Evolutionary conservation across 2,113 vertebrate genomes (phyloP), one percentile per base, ranked within the genome.

Genomic region (Capricornis sumatraensis): DNA sequence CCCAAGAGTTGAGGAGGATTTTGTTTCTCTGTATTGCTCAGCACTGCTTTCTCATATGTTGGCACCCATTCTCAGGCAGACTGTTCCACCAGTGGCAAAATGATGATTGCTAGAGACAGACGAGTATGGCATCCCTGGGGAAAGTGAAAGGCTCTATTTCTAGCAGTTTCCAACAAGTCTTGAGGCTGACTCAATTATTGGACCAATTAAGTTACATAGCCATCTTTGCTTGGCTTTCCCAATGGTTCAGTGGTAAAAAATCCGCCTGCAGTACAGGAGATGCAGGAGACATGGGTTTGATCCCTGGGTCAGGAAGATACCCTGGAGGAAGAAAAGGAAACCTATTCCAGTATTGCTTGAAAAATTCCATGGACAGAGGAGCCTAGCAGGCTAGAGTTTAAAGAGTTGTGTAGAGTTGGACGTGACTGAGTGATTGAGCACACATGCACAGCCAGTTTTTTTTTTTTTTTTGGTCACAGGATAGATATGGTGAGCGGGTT

Each of bases 61-160:
- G 86, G 21, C 6, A 83, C 21, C 36, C 28, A 5, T 92, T 79
- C 15, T 86, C 12, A 25, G 58, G 47, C 36, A 74, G 60, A 67
- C 14, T 67, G 7, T 45, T 33, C 2, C 5, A 28, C 7, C 16
- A 7, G 7, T 55, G 16, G 9, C 33, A 1, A 60, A 27, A 5
- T 58, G 25, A 76, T 91, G 50, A 5, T 12, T 81, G n/a, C 36
- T 33, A 47, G 13, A 79, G 86, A 40, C 10, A 43, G 27, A 88
- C 1, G 2, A 62, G 53, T 28, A n/a, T 45, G 79, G 45, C 78
- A n/a, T 67, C 50, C n/a, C 33, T n/a, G 53, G 19, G 89, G 74
- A 50, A 89, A 89, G 50, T 74, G 47, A 95, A 47, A 53, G 55
- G 25, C 6, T 94, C n/a, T 13, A 43, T 57, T 95, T 92, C 64